A percentile compares a stretch with the other conserved stretches of the same genome.
Conservation (phyloP, 2,797 vertebrate species). For the Sebastes wilsoni region DNA sequence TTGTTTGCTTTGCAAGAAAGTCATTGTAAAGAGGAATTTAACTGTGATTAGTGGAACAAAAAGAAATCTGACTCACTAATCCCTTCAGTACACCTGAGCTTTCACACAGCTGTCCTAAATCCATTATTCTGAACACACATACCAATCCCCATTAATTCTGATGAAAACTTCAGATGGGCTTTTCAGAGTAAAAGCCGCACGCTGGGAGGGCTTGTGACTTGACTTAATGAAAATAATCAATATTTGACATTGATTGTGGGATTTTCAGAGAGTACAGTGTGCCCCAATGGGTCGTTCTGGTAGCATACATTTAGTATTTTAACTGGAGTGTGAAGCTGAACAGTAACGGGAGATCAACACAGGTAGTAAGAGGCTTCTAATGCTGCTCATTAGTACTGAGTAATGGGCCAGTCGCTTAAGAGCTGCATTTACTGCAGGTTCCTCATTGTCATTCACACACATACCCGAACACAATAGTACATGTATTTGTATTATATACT, state of each 20-base stretch:
- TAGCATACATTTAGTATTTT: constrained; percentile 51
- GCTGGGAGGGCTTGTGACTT: constrained; percentile 32
- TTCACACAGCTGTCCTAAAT: constrained; percentile 16
- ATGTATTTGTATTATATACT: neutral
- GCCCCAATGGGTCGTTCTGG: constrained; percentile 26
- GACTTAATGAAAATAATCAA: constrained; percentile 72
- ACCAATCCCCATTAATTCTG: constrained; percentile 38
- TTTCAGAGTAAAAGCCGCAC: constrained; percentile 43
- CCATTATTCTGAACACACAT: constrained; percentile 24
- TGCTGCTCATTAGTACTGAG: constrained; percentile 61
- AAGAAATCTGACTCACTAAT: constrained; percentile 20
- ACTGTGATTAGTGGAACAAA: neutral
- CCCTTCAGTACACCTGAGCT: constrained; percentile 7
- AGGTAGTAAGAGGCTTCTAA: constrained; percentile 49
- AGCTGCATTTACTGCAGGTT: constrained; percentile 50
- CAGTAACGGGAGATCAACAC: constrained; percentile 43
- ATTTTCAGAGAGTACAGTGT: constrained; percentile 36
- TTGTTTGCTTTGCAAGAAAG: neutral
- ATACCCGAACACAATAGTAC: neutral
- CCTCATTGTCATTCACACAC: constrained; percentile 26
- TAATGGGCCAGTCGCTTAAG: constrained; percentile 60
- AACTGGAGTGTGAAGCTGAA: constrained; percentile 25
- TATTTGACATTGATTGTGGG: constrained; percentile 66
- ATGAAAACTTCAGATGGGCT: constrained; percentile 37
- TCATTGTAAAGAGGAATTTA: constrained; percentile 3